These are phyloP conservation scores for Sminthurinus aureus DNA, from an alignment of 2,888 invertebrate genomes.

Conservation along the genomic window DNA sequence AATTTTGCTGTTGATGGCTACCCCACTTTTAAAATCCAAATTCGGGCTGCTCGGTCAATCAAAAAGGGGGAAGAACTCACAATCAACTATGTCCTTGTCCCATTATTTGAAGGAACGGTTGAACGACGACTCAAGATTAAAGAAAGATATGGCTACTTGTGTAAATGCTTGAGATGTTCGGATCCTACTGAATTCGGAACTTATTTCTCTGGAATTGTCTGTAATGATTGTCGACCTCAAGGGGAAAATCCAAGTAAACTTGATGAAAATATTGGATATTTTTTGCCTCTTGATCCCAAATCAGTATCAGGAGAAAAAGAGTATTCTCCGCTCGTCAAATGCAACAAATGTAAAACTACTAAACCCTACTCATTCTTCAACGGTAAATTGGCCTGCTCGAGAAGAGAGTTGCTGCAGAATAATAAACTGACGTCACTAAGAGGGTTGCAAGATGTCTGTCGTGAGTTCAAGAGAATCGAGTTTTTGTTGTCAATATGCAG, in stretches of 20 bases:
- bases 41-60: neutral
- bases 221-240: neutral
- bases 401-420: too few species aligned
- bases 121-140: too few species aligned
- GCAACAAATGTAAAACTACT: too few species aligned
- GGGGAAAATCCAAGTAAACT: neutral
- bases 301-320: too few species aligned
- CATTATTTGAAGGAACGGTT: too few species aligned
- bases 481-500: neutral
- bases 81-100: neutral
- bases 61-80: neutral
- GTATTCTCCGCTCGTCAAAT: too few species aligned
- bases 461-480: too few species aligned
- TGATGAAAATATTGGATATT: neutral
- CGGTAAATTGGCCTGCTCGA: too few species aligned
- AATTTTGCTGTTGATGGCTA: neutral
- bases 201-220: neutral
- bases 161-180: neutral
- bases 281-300: neutral
- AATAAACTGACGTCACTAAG: too few species aligned
- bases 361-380: too few species aligned
- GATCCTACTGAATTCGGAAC: neutral
- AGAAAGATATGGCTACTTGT: too few species aligned
- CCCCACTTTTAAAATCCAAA: neutral
- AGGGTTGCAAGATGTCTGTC: too few species aligned